Base-by-base conservation (phyloP, 1,140 invertebrate species). In the Globodera rostochiensis region DNA sequence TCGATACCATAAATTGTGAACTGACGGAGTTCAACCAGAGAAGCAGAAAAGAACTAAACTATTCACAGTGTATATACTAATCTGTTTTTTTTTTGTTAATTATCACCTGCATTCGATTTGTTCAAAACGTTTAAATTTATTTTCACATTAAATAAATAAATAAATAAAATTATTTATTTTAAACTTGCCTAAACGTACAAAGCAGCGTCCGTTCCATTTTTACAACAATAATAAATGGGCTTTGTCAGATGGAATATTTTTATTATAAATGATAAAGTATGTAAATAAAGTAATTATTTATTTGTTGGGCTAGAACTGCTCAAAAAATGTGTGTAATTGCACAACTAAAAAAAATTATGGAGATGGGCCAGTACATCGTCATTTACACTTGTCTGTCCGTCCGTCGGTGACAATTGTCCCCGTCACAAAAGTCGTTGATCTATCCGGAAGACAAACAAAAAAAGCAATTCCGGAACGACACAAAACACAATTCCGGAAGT, bases 11-110 rank as follows among this genome's bases (percentile, higher is more conserved):
- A 45, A 71, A 71, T 6, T 71, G 69, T 11, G 69, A 71, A 25
- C 46, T 45, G n/a, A 47, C 69, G n/a, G 13, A 25, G 6, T 45
- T 47, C 25, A 71, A 19, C 69, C 69, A 25, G 36, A 71, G 69
- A 25, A 71, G 19, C 69, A 71, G 69, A 71, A 71, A 47, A 19
- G 69, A 19, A 45, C 69, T 71, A 21, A 71, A 71, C 5, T 15
- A 71, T 36, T 25, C 19, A 45, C 69, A 71, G 13, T 36, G 36
- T 36, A 36, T 1, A 11, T 70, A 45, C 19, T 70, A 7, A 21
- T 4, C 19, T 69, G 36, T 6, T 7, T 69, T 25, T 25, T n/a
- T 69, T 9, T 69, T 50, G 3, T 50, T 7, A 50, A 50, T 11
- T 53, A 53, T 9, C 50, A 53, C 11, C 50, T 9, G 11, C 4